Conservation (phyloP, 2,888 invertebrate genomes). For the Chrysina gloriosa region DNA sequence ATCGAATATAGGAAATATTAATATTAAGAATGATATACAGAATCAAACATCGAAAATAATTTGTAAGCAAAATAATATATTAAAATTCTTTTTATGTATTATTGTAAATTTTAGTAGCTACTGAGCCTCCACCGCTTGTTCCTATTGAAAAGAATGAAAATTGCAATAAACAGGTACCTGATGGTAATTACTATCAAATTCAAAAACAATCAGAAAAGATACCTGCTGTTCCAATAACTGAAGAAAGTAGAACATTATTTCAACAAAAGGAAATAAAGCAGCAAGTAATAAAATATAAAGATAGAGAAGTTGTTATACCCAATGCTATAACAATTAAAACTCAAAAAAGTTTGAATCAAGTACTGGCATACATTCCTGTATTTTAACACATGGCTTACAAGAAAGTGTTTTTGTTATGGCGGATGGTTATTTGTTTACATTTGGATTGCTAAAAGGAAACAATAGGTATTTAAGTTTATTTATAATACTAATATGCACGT, state of each 20-base stretch:
- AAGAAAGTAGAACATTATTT: background rate
- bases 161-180: background rate
- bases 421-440: constrained; percentile 58
- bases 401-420: constrained; percentile 54
- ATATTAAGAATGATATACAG: too few relatives aligned
- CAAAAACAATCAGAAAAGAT: background rate
- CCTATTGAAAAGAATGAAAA: constrained; percentile 5
- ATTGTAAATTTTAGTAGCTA: constrained; percentile 3
- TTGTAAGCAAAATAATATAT: background rate
- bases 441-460: constrained; percentile 55
- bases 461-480: constrained; percentile 49
- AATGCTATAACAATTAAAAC: constrained; percentile 40
- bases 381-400: constrained; percentile 51
- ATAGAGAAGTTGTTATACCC: background rate
- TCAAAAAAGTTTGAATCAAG: constrained; percentile 49
- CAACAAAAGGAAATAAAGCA: background rate
- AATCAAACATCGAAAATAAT: background rate
- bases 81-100: background rate
- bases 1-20: too few relatives aligned
- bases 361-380: constrained; percentile 52
- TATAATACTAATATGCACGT: too few relatives aligned
- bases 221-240: background rate
- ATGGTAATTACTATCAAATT: background rate
- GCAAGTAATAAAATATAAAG: constrained; percentile 3
- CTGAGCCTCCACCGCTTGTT: constrained; percentile 24